Percentiles rank a stretch among this genome's conserved stretches.
phyloP scores from a whole-genome alignment of 2,888 invertebrate genomes.

The Priocnemis perturbator region DNA sequence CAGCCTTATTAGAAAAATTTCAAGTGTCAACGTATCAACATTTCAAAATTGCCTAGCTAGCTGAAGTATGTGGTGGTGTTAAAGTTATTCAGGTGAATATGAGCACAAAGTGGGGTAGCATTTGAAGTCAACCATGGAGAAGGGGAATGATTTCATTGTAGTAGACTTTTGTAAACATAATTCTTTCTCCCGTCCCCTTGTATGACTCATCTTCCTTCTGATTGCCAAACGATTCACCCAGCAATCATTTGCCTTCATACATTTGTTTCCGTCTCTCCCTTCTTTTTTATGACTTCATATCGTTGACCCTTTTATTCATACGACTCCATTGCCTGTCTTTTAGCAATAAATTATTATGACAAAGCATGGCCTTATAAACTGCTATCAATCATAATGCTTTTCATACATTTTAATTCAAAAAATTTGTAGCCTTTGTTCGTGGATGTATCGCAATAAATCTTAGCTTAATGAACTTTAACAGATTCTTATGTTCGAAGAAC shows the following conservation, averaged over 20 bases:
- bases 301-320: slow-evolving; percentile 19
- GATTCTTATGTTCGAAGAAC: slow-evolving; percentile 7
- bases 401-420: not conserved
- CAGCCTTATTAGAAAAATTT: slow-evolving; percentile 9
- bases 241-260: not conserved
- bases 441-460: slow-evolving; percentile 6
- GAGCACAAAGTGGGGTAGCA: not conserved
- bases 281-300: slow-evolving; percentile 27
- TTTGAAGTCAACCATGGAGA: not conserved
- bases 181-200: too few species aligned
- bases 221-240: too few species aligned
- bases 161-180: too few species aligned
- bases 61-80: slow-evolving; percentile 30
- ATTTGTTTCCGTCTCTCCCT: slow-evolving; percentile 12
- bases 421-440: not conserved
- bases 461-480: not conserved
- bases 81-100: slow-evolving; percentile 11
- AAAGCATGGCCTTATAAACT: not conserved
- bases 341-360: not conserved
- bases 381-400: not conserved
- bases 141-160: too few species aligned
- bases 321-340: slow-evolving; percentile 3
- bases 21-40: not conserved
- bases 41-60: slow-evolving; percentile 25
- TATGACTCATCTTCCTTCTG: too few species aligned